A percentile compares a stretch with the other conserved stretches of the same genome.
Conservation (phyloP, 2,888 invertebrate species). For the Cotesia congregata region DNA sequence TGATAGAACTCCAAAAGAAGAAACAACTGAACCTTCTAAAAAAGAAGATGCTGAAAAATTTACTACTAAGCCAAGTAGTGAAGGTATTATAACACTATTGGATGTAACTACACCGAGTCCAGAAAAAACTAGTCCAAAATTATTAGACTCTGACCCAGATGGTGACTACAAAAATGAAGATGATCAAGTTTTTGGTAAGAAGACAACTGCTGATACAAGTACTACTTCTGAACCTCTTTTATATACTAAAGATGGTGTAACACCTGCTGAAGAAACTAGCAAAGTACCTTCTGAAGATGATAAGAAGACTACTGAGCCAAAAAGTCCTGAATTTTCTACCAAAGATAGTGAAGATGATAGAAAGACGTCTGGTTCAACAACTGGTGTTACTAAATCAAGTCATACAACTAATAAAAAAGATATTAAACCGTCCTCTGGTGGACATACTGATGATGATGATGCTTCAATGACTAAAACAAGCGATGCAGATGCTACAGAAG, state of each 20-base stretch:
- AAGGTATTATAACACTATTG: too few species aligned
- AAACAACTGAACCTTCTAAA: too few species aligned
- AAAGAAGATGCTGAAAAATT: too few species aligned
- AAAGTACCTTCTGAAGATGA: neutral
- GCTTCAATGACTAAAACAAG: too few species aligned
- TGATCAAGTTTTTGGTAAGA: neutral
- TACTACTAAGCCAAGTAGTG: too few species aligned
- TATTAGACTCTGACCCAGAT: neutral
- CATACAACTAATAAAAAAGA: neutral
- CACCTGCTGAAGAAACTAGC: neutral
- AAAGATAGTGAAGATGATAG: neutral
- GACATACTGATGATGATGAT: neutral
- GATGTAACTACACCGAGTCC: neutral
- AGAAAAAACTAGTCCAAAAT: neutral
- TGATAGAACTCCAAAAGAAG: too few species aligned
- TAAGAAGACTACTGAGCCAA: neutral
- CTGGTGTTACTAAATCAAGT: neutral
- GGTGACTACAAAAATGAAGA: neutral
- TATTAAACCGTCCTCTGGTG: neutral
- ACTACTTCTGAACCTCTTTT: too few species aligned
- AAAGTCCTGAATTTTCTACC: neutral
- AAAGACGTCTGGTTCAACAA: too few species aligned
- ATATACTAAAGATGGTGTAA: neutral
- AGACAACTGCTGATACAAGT: neutral
- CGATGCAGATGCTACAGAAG: too few species aligned